phyloP scores from a whole-genome alignment of 2,888 invertebrate genomes.

The Campoplex capitator region DNA sequence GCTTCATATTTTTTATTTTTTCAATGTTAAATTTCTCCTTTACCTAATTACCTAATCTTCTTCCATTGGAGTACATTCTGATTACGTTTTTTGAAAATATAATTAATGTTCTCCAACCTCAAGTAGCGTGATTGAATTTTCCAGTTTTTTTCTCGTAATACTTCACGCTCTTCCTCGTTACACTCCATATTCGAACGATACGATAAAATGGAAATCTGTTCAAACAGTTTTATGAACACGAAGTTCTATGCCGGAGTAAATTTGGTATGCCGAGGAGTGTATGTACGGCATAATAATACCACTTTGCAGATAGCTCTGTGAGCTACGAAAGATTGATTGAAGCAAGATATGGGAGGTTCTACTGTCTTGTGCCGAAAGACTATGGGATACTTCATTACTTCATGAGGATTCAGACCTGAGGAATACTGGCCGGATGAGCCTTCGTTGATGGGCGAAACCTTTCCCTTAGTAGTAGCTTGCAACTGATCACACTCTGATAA shows the following conservation, averaged over 20 bases:
- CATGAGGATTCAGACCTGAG: not conserved
- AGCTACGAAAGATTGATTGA: not conserved
- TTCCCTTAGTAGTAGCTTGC: not conserved
- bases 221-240: not conserved
- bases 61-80: no score
- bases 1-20: no score
- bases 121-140: no score
- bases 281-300: not conserved
- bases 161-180: not conserved
- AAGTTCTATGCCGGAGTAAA: not conserved
- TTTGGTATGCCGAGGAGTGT: not conserved
- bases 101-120: no score
- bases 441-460: not conserved
- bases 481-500: constrained; percentile 18
- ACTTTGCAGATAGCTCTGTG: not conserved
- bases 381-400: constrained; percentile 31
- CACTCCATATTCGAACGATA: not conserved
- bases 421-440: constrained; percentile 33
- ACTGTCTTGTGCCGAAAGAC: constrained; percentile 2
- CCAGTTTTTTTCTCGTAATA: not conserved
- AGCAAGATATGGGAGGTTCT: constrained; percentile 4
- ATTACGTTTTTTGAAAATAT: no score
- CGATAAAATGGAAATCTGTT: constrained; percentile 6
- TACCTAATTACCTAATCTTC: no score
- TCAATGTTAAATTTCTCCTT: no score